Evolutionary conservation across 2,888 invertebrate genomes (phyloP), one percentile per base, ranked within the genome.

Genomic region (Sarcophaga caerulescens): DNA sequence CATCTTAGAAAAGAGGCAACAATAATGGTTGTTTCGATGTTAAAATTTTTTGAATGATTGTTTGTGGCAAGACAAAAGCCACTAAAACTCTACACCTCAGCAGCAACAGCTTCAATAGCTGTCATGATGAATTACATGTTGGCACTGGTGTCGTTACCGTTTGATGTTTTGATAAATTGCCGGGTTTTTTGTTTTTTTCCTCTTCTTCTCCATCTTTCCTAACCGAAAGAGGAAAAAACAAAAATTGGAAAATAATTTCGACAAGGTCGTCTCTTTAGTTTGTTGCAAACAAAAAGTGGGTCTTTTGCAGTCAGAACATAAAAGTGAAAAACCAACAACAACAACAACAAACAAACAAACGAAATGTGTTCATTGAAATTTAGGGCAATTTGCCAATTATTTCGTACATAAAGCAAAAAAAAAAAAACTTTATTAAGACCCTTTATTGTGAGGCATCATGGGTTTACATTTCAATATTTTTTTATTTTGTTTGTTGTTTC

Each of bases 51-150:
- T 23, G 44, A 21, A 59, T 52, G 52, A 52, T 52, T 52, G 52
- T 52, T 52, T 52, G 52, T 52, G 52, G 52, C 52, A 52, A 12
- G 14, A 60, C 66, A 76, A 77, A 52, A 73, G 57, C 59, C 44
- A 76, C 19, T 62, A 59, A 71, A 59, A 73, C 70, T 82, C 45
- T 78, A 65, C 73, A 83, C 71, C 84, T 74, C 17, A 52, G 17
- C 52, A 52, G 52, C 73, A 66, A 76, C 74, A 69, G 57, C 76
- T 68, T 70, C 81, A 86, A 71, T 84, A 68, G 69, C 74, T 80
- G 44, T 81, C 84, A 86, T 84, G 84, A 84, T 86, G 86, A 84
- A 86, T 86, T 86, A 84, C 81, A 84, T 84, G 86, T 84, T 86
- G 83, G 86, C 84, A 77, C 57, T 80, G 71, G 65, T 86, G 81